Conservation (phyloP, 2,888 invertebrate species). For the Nephrocerus scutellatus region DNA sequence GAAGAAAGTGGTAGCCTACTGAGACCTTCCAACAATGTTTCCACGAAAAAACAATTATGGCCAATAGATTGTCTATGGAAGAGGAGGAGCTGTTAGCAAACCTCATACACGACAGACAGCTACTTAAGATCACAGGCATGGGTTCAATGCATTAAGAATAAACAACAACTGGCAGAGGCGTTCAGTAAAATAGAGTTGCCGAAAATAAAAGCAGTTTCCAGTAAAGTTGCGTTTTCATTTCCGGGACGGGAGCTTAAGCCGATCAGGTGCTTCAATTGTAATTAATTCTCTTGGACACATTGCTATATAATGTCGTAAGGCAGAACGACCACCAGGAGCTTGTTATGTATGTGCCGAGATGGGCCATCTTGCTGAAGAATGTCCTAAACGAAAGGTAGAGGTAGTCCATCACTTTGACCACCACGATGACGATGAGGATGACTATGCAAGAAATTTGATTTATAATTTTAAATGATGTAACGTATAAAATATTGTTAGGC, state of each 20-base stretch:
- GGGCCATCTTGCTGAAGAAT: constrained; percentile 6
- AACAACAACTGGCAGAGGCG: too few relatives aligned
- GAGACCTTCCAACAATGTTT: constrained; percentile 5
- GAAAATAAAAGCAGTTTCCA: too few relatives aligned
- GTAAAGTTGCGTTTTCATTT: constrained; percentile 3
- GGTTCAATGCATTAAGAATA: constrained; percentile 4
- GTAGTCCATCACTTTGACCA: constrained; percentile 1
- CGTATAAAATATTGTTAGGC: constrained; percentile 7
- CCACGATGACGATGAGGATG: neutral
- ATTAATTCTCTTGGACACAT: constrained; percentile 8
- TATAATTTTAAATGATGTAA: constrained; percentile 8
- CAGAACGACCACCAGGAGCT: constrained; percentile 2
- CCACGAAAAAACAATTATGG: too few relatives aligned
- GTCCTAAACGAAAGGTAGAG: constrained; percentile 1
- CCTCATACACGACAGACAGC: constrained; percentile 8
- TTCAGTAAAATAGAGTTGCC: too few relatives aligned
- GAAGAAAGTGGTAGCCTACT: constrained; percentile 3
- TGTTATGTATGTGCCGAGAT: constrained; percentile 9
- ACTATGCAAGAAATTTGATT: constrained; percentile 7
- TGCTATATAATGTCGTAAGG: constrained; percentile 4
- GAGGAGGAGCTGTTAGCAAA: constrained; percentile 9
- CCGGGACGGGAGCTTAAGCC: constrained; percentile 2
- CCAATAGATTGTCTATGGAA: constrained; percentile 6
- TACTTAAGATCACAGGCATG: constrained; percentile 6
- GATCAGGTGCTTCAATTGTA: constrained; percentile 11